Conservation (phyloP, 2,797 vertebrate genomes). For the Lindbergichthys nudifrons region DNA sequence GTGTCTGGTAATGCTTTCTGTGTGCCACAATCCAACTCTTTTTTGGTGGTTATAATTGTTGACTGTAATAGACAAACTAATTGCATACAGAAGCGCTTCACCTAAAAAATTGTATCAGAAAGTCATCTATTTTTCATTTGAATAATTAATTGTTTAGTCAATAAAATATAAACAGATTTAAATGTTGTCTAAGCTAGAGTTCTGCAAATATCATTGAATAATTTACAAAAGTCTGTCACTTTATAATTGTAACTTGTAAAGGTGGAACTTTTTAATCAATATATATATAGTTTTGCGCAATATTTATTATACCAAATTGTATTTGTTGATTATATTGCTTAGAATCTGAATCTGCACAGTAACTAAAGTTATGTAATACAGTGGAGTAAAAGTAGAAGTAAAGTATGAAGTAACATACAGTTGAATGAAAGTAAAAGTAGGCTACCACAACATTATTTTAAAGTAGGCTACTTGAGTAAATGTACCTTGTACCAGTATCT, state of each 20-base stretch:
- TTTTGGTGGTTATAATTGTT: not conserved
- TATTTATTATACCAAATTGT: not conserved
- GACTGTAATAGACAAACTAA: not conserved
- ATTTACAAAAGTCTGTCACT: not conserved
- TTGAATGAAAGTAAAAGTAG: too few relatives aligned
- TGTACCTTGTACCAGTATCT: not conserved
- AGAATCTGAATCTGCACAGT: not conserved
- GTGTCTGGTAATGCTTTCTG: not conserved
- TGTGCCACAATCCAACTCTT: not conserved
- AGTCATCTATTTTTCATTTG: not conserved
- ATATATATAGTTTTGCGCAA: not conserved
- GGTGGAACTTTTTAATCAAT: not conserved
- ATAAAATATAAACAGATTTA: not conserved
- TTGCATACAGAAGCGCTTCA: not conserved
- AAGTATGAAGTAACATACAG: too few relatives aligned
- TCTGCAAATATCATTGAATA: not conserved
- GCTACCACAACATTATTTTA: too few relatives aligned
- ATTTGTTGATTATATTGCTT: not conserved
- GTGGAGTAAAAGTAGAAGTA: not conserved
- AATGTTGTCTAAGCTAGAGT: not conserved
- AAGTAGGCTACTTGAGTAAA: not conserved
- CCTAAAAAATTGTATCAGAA: not conserved
- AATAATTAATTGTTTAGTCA: not conserved
- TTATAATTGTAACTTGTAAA: not conserved
- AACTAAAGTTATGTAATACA: not conserved